Base-by-base conservation (phyloP, 2,797 vertebrate species). In the Thalassophryne amazonica region DNA sequence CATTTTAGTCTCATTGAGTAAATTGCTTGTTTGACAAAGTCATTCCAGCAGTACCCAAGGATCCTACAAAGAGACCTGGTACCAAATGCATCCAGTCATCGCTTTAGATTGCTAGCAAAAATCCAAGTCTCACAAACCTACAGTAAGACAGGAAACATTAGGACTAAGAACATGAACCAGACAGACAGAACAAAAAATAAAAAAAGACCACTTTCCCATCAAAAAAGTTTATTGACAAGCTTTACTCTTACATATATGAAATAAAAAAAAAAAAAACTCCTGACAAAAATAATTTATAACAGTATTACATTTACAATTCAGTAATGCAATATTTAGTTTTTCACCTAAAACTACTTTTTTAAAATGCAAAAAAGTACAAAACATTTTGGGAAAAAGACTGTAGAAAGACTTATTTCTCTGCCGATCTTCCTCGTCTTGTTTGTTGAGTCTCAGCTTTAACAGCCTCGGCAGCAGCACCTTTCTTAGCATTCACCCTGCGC, bases 371-470 rank as follows among this genome's bases (percentile, higher is more conserved):
- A 63, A 71, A 12, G 62, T 5, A 5, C 10, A 5, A 22, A 46
- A 60, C 1, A 19, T 13, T 9, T 18, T 3, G 6, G 28, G 58
- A 34, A 50, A 46, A 22, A 45, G 18, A 25, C 29, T 8, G 25
- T 15, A 13, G 34, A 68, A 45, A 79, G 30, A 39, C 27, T 64
- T 52, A 84, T 69, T 88, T 88, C 42, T 69, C 90, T 5, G 52
- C 69, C 1, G 54, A 4, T 82, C 84, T 84, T 20, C 85, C 85
- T 77, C 72, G 80, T 6, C 79, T 41, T 9, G 62, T 86, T 2
- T 66, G 46, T 32, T 35, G 69, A 0, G 21, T 16, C 40, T 78
- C 73, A 12, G 41, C 27, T 7, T 66, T 45, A 12, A 32, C 27
- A 24, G 41, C 34, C 31, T 34, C 47, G 7, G 29, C 18, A 29